These are phyloP conservation scores for Drosophila littoralis DNA, from an alignment of 1,140 invertebrate genomes.

Conservation along the genomic window DNA sequence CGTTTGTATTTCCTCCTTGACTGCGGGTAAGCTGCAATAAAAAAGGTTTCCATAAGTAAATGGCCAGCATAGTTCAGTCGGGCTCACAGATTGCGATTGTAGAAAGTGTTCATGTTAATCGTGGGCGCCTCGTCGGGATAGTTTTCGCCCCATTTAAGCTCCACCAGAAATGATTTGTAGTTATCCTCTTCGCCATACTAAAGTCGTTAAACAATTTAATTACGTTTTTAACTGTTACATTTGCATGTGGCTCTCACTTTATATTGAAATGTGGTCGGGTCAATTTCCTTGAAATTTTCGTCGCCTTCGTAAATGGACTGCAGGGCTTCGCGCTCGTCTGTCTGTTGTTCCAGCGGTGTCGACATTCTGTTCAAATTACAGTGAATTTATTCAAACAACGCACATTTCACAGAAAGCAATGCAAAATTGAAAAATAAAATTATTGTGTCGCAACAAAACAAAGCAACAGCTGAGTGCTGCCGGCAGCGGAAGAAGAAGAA, in stretches of 20 bases:
- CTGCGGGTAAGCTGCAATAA: conserved; percentile 87
- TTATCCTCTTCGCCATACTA: conserved; percentile 94
- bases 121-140: conserved; percentile 93
- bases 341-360: conserved; percentile 88
- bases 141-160: conserved; percentile 92
- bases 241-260: conserved; percentile 88
- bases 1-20: conserved; percentile 90
- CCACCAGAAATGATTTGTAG: conserved; percentile 93
- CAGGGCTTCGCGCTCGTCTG: conserved; percentile 96
- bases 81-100: conserved; percentile 96
- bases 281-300: conserved; percentile 92
- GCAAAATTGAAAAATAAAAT: conserved; percentile 32
- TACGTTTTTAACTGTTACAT: not conserved
- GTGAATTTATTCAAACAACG: conserved; percentile 21
- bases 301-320: conserved; percentile 98
- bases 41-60: not conserved
- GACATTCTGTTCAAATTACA: conserved; percentile 84
- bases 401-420: conserved; percentile 21
- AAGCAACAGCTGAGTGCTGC: conserved; percentile 59
- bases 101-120: conserved; percentile 96
- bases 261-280: conserved; percentile 93
- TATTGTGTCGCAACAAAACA: conserved; percentile 54
- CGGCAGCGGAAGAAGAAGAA: conserved; percentile 33
- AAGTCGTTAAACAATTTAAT: conserved; percentile 66
- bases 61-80: conserved; percentile 12